Base-by-base conservation (phyloP, 2,113 vertebrate genomes). In the Panthera tigris region DNA sequence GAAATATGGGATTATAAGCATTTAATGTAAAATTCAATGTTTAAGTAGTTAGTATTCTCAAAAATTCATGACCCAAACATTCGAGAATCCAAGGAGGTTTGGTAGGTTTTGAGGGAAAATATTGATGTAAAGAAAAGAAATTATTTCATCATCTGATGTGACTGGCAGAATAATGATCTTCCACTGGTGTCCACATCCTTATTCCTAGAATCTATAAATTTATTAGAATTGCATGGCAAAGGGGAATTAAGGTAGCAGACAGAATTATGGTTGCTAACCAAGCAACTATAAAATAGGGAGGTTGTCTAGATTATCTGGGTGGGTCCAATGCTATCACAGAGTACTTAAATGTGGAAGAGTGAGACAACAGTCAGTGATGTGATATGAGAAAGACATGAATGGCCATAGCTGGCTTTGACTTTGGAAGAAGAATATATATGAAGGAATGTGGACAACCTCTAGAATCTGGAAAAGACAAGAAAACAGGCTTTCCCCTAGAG, bases 1-100 rank as follows among this genome's bases (percentile, higher is more conserved):
- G 11, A 95, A 89, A 68, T 74, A 29, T 36, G 48, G 92, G n/a
- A 14, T 79, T 71, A 73, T 19, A 93, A 85, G 69, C 8, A 65
- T 74, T 91, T 78, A 92, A 45, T 57, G 83, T 87, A 90, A 84
- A 97, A 97, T 69, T 61, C 45, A 97, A 45, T 21, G 13, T 33
- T 91, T 16, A 83, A 91, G 71, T 85, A 84, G 45, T 21, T 45
- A 89, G 16, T n/a, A 57, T 48, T 84, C 50, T 71, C 6, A 45
- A 93, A 85, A 88, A 85, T 39, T 96, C 48, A 63, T 71, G 91
- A 66, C 57, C 18, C 61, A 65, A 84, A 65, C 86, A 57, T 63
- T 65, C 2, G 12, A 91, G 87, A 92, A 41, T 91, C 39, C 71
- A 88, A 71, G 23, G 39, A 96, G 4, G 7, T 6, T 89, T 90